Evolutionary conservation across 2,888 invertebrate genomes (phyloP), one percentile per base, ranked within the genome.

Genomic region (Coleophora flavipennella): DNA sequence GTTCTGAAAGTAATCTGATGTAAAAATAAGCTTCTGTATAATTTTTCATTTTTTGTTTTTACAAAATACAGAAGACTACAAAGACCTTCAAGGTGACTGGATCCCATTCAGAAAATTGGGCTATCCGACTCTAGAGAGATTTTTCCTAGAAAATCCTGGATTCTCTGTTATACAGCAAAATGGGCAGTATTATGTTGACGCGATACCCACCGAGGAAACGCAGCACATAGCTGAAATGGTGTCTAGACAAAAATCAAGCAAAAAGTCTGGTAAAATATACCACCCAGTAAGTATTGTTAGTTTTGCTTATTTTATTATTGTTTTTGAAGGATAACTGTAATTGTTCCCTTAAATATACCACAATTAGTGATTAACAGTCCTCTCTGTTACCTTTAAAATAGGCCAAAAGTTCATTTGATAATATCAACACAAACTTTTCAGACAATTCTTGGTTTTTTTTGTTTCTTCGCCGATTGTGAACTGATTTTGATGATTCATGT

Each of bases 41-140:
- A 4, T 4, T 20, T 4, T 20, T 20, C 3, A 4, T 20, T 6
- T 20, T 20, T 20, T 20, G 20, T 20, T 20, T 20, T 20, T 31
- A 34, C 33, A 27, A 31, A 35, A 53, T 54, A 3, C 50, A 87
- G 88, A 79, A 34, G 92, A 92, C 57, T 92, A 90, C 62, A 69
- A 66, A 37, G 86, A 86, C 49, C 63, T 92, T 20, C 88, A 90
- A 60, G 90, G 90, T 20, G 85, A 86, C 58, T 71, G 72, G 50
- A 88, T 92, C 51, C 91, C 91, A 6, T 91, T 71, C 53, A 74
- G 67, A 42, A 78, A 79, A 50, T 69, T 90, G 40, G 91, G 91
- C 4, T 91, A 80, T 66, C 55, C 69, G 31, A 71, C 74, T 8
- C 66, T 91, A 8, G 87, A 89, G 43, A 87, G 88, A 29, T 79